Percentiles rank a stretch among this genome's conserved stretches.
Evolutionary conservation across 2,113 vertebrate species (phyloP).

Genomic region (Cisticola juncidis): DNA sequence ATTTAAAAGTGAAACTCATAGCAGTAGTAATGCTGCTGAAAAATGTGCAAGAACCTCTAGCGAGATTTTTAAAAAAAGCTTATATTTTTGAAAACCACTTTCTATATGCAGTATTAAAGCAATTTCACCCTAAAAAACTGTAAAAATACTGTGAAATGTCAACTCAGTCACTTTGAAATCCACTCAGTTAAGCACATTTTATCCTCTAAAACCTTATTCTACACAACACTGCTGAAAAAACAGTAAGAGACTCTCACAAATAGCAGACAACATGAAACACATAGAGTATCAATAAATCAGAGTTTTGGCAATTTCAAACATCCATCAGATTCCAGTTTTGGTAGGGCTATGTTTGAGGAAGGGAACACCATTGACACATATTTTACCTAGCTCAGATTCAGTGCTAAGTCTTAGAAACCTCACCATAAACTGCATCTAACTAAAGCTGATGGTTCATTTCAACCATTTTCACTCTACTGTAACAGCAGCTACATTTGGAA

Average conservation of each 20-base stretch:
- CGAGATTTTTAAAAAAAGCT: background rate
- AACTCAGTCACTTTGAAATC: background rate
- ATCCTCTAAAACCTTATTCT: background rate
- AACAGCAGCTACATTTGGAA: background rate
- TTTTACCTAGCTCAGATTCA: background rate
- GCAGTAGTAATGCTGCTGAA: background rate
- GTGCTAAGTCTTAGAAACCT: background rate
- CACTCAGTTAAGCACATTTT: background rate
- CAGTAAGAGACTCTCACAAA: background rate
- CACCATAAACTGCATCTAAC: background rate
- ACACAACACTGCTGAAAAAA: background rate
- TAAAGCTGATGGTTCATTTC: background rate
- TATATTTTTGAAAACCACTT: background rate
- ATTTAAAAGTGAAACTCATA: background rate
- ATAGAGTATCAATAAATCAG: background rate
- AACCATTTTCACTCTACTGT: background rate
- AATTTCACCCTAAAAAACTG: background rate
- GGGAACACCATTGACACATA: background rate
- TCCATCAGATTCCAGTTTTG: background rate
- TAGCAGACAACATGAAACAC: background rate
- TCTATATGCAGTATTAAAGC: background rate
- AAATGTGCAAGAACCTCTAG: background rate
- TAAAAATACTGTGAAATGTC: background rate
- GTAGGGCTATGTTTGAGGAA: accelerated
- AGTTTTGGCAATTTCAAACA: background rate